phyloP scores from a whole-genome alignment of 64 coral and sea anemone species.

The Stichodactyla helianthus region DNA sequence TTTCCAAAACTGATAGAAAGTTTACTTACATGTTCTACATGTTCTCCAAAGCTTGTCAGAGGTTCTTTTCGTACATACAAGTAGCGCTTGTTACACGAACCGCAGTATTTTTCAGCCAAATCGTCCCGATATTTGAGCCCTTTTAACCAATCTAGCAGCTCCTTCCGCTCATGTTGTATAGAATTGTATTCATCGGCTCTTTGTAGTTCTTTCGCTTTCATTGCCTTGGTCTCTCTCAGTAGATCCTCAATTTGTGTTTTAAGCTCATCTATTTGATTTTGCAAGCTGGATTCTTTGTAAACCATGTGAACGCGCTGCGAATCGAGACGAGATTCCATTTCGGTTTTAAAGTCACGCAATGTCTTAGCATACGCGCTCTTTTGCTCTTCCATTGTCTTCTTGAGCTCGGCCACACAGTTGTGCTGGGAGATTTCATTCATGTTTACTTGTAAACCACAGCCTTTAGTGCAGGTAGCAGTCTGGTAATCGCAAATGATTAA shows the following conservation, averaged over 20 bases:
- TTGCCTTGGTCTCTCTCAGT: constrained; percentile 51
- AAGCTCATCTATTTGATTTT: constrained; percentile 87
- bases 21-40: constrained; percentile 31
- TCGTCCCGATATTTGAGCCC: constrained; percentile 89
- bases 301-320: constrained; percentile 90
- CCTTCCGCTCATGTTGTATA: constrained; percentile 49
- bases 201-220: constrained; percentile 55
- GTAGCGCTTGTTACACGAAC: constrained; percentile 77
- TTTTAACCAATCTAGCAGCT: constrained; percentile 73
- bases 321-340: constrained; percentile 69
- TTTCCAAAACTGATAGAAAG: neutral
- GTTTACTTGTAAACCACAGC: constrained; percentile 76
- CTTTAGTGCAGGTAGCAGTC: constrained; percentile 60
- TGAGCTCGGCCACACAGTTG: constrained; percentile 75
- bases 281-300: constrained; percentile 76
- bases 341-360: constrained; percentile 42
- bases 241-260: constrained; percentile 62
- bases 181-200: constrained; percentile 37
- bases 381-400: constrained; percentile 58
- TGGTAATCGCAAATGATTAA: constrained; percentile 61
- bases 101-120: constrained; percentile 79
- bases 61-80: constrained; percentile 80
- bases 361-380: constrained; percentile 25
- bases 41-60: constrained; percentile 73
- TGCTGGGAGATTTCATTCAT: constrained; percentile 65